Evolutionary conservation across 2,113 vertebrate genomes (phyloP).

Genomic region (Pterophyllum scalare): DNA sequence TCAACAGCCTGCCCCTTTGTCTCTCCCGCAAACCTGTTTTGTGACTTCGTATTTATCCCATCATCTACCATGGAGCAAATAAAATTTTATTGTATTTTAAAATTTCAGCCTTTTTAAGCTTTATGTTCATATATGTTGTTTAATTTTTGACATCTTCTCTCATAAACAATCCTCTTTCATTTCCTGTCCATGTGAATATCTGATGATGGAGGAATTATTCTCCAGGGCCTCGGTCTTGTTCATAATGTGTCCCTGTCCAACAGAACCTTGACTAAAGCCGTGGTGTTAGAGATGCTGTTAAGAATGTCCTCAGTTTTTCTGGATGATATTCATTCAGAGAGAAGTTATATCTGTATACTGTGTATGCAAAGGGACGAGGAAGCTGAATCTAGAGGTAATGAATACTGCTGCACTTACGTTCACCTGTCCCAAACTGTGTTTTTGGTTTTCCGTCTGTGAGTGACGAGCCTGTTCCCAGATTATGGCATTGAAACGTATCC

Average conservation of each 20-base stretch:
- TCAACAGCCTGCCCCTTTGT: neutral
- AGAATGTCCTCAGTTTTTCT: neutral
- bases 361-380: conserved; percentile 67
- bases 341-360: conserved; percentile 66
- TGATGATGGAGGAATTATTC: neutral
- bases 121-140: neutral
- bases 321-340: conserved; percentile 30
- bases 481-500: neutral
- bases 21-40: neutral
- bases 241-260: neutral
- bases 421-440: neutral
- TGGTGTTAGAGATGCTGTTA: neutral
- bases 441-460: neutral
- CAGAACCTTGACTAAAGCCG: neutral
- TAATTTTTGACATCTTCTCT: conserved; percentile 1
- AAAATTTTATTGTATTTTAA: no score
- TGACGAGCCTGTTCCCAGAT: neutral
- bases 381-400: neutral
- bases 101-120: neutral
- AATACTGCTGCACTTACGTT: conserved; percentile 29
- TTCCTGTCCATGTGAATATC: neutral
- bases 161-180: neutral
- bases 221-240: neutral
- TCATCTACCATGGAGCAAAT: neutral
- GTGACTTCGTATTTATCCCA: neutral